Conservation (phyloP, 2,797 vertebrate species). For the Anguilla pacifica region DNA sequence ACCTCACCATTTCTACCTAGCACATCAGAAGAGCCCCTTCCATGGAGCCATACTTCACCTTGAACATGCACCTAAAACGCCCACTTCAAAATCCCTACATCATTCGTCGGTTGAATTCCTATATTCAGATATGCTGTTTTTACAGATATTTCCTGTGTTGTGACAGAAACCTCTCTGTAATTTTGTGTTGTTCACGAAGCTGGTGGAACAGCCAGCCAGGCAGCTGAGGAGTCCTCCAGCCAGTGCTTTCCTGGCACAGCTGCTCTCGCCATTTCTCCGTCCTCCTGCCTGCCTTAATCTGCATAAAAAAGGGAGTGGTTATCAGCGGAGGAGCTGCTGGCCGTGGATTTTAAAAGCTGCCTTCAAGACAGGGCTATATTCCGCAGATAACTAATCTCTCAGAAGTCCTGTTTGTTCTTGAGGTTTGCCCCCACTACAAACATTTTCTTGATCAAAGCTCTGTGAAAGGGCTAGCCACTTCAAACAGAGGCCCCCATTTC, state of each 20-base stretch:
- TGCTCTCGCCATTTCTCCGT: conserved; percentile 1
- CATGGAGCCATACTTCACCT: not conserved
- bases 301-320: conserved; percentile 39
- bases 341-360: conserved; percentile 41
- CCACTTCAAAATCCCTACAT: not conserved
- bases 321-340: conserved; percentile 40
- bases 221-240: not conserved
- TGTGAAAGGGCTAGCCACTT: conserved; percentile 73
- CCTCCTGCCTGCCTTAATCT: conserved; percentile 21
- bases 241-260: conserved; percentile 11
- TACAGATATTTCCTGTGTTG: not conserved
- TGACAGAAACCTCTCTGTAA: not conserved
- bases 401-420: conserved; percentile 81
- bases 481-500: conserved; percentile 70
- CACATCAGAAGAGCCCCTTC: not conserved
- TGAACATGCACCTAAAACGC: too few relatives aligned
- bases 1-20: too few relatives aligned
- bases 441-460: conserved; percentile 79
- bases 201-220: not conserved
- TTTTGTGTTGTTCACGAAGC: not conserved
- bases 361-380: conserved; percentile 54
- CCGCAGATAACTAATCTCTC: conserved; percentile 72
- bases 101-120: not conserved
- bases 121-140: not conserved
- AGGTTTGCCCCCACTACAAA: conserved; percentile 80